A percentile compares a stretch with the other conserved stretches of the same genome.
phyloP scores from a whole-genome alignment of 2,888 invertebrate species.

The Ichneumoninae sp. region DNA sequence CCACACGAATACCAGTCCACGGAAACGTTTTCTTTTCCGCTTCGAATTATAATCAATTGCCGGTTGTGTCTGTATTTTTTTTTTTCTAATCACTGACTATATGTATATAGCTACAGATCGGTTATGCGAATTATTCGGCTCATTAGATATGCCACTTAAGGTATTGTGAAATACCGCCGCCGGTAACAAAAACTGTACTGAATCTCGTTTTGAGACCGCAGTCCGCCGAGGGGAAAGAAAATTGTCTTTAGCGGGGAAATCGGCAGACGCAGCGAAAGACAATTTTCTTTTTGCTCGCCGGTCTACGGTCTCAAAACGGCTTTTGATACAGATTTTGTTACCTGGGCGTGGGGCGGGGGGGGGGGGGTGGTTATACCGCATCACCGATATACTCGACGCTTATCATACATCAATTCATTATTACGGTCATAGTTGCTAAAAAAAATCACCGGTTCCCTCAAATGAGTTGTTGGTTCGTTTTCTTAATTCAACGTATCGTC shows the following conservation, averaged over 20 bases:
- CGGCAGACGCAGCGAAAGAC: no score
- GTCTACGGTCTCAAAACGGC: no score
- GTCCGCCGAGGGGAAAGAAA: no score
- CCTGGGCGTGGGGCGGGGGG: no score
- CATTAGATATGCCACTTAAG: constrained; percentile 18
- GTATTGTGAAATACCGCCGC: neutral
- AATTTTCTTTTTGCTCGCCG: neutral
- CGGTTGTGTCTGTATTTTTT: constrained; percentile 13
- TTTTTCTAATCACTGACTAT: neutral
- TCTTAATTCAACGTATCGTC: no score
- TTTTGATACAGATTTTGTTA: no score
- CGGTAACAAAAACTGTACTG: no score
- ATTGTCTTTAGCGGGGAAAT: no score
- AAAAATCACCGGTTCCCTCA: no score
- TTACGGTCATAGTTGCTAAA: no score
- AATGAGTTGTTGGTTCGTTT: neutral
- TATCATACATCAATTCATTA: neutral
- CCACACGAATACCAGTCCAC: constrained; percentile 11
- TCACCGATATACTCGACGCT: neutral
- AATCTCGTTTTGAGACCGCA: no score
- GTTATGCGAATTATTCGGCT: constrained; percentile 1
- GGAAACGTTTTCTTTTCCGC: constrained; percentile 36
- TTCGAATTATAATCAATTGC: constrained; percentile 36
- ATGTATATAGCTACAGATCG: neutral
- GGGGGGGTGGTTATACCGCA: neutral